A percentile compares a stretch with the other conserved stretches of the same genome.
Conservation (phyloP, 2,113 vertebrate species). For the Ictidomys tridecemlineatus region DNA sequence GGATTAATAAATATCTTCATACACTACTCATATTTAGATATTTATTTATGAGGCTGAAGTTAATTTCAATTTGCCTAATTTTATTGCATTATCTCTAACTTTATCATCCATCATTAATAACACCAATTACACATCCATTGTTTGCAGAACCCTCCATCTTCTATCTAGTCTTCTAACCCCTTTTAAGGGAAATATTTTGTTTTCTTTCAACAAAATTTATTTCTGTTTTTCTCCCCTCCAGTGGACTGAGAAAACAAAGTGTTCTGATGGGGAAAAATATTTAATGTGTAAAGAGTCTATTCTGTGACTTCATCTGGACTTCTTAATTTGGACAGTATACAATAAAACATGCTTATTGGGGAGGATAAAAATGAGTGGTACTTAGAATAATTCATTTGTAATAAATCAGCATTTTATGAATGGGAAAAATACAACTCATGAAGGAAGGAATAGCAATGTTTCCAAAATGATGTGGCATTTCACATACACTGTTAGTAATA, state of each 20-base stretch:
- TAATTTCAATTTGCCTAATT: slow-evolving; percentile 53
- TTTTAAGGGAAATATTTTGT: slow-evolving; percentile 76
- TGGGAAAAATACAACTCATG: not conserved
- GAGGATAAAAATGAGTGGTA: slow-evolving; percentile 13
- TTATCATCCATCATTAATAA: slow-evolving; percentile 49
- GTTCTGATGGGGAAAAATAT: slow-evolving; percentile 67
- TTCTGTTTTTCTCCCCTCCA: slow-evolving; percentile 62
- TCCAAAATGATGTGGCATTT: not conserved
- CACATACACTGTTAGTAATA: not conserved
- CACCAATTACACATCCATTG: not conserved
- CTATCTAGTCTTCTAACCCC: slow-evolving; percentile 55
- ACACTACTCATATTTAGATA: slow-evolving; percentile 3
- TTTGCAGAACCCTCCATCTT: slow-evolving; percentile 46
- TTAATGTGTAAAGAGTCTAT: slow-evolving; percentile 70
- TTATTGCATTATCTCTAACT: slow-evolving; percentile 50
- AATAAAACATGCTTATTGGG: slow-evolving; percentile 46
- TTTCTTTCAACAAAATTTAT: slow-evolving; percentile 81
- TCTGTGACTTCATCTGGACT: slow-evolving; percentile 51
- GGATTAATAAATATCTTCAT: not conserved
- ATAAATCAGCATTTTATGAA: slow-evolving; percentile 44
- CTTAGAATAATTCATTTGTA: slow-evolving; percentile 12
- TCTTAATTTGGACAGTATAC: slow-evolving; percentile 63
- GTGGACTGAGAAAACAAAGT: slow-evolving; percentile 71
- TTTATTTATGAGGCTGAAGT: slow-evolving; percentile 14
- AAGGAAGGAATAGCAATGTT: not conserved